Evolutionary conservation across 2,888 invertebrate species (phyloP).

Genomic region (Pyrochroa serraticornis): DNA sequence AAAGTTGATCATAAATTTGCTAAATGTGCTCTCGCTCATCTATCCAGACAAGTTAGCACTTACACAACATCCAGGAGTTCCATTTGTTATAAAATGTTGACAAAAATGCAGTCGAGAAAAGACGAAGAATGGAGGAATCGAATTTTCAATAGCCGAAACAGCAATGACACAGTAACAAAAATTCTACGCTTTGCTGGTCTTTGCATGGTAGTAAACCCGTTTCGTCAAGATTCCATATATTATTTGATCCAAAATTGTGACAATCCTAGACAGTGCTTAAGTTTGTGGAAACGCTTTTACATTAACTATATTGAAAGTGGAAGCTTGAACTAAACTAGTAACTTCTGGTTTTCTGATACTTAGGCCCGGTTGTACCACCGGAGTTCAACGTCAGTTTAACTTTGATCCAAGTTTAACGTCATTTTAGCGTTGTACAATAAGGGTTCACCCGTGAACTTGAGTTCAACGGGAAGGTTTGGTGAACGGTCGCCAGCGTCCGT

Average conservation of each 20-base stretch:
- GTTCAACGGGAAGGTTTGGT: no score
- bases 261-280: conserved; percentile 32
- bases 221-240: conserved; percentile 43
- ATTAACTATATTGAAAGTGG: conserved; percentile 41
- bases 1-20: conserved; percentile 29
- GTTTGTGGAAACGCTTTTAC: conserved; percentile 40
- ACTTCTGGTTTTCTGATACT: conserved; percentile 41
- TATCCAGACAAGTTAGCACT: conserved; percentile 32
- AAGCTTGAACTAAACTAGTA: conserved; percentile 41
- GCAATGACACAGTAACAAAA: conserved; percentile 37
- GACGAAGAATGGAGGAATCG: conserved; percentile 44
- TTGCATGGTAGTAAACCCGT: conserved; percentile 53
- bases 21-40: conserved; percentile 30
- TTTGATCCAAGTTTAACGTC: no score
- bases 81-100: conserved; percentile 24
- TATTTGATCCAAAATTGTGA: conserved; percentile 21
- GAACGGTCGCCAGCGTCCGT: no score
- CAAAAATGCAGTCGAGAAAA: conserved; percentile 40
- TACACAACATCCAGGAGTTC: conserved; percentile 26
- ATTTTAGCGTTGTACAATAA: no score
- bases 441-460: no score
- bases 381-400: no score
- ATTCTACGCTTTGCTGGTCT: conserved; percentile 46
- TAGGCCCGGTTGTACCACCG: no score
- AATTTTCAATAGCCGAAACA: conserved; percentile 40